Base-by-base conservation (phyloP, 2,113 vertebrate genomes). In the Pipa parva region DNA sequence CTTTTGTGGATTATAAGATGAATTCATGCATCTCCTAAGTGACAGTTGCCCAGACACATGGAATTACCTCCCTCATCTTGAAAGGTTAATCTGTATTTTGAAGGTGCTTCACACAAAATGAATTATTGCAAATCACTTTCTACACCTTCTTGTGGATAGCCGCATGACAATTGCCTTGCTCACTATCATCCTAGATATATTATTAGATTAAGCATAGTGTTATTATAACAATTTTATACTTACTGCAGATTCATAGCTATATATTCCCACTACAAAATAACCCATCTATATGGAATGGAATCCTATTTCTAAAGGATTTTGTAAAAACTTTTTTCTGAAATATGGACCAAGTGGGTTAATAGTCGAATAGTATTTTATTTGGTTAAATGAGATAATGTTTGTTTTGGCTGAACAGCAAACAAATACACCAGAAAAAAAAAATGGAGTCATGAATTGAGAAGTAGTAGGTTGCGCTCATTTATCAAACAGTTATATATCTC, bases 391-490 rank as follows among this genome's bases (percentile, higher is more conserved):
- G n/a, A n/a, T n/a, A n/a, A n/a, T n/a, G n/a, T n/a, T n/a, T n/a
- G n/a, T n/a, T n/a, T n/a, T n/a, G n/a, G n/a, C n/a, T n/a, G n/a
- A n/a, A n/a, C n/a, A n/a, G n/a, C n/a, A n/a, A n/a, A n/a, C n/a
- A n/a, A n/a, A n/a, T n/a, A n/a, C n/a, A n/a, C n/a, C n/a, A n/a
- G n/a, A n/a, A n/a, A n/a, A n/a, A n/a, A n/a, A n/a, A n/a, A n/a
- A n/a, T n/a, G n/a, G n/a, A 68, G 67, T 1, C 75, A 59, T 79
- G 79, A 75, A 75, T 74, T 73, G 66, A 75, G 71, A 80, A 83
- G 76, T 21, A 46, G 63, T 12, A 74, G 77, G 80, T 88, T 88
- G 84, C 85, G 86, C 85, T 85, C 82, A 78, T 26, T 78, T 74
- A 76, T 77, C 22, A 54, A 20, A 57, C 78, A 80, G 69, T 78